A percentile compares a stretch with the other conserved stretches of the same genome.
These are phyloP conservation scores for Stichopus chloronotus DNA, from an alignment of 35 echinoderm and acorn worm species.

Conservation along the genomic window DNA sequence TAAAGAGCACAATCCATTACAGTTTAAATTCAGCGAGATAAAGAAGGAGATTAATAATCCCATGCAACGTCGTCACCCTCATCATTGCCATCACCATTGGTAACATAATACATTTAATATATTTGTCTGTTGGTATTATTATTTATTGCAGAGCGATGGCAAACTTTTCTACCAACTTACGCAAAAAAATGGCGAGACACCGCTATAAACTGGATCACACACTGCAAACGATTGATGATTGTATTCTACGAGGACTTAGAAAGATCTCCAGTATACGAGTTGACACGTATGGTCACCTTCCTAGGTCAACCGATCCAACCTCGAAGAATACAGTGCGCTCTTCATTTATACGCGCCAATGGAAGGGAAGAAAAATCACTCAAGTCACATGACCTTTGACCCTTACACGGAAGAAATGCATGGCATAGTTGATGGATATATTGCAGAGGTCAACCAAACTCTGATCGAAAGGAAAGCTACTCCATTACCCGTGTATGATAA, in stretches of 20 bases:
- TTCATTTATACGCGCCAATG: background rate
- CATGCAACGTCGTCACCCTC: too few species aligned
- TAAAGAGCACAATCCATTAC: too few species aligned
- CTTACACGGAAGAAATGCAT: constrained; percentile 24
- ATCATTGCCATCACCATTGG: too few species aligned
- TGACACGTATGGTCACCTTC: constrained; percentile 24
- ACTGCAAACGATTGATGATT: constrained; percentile 33
- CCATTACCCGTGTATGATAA: constrained; percentile 28
- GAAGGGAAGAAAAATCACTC: background rate
- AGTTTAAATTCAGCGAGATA: too few species aligned
- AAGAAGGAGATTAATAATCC: too few species aligned
- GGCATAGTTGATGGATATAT: constrained; percentile 36
- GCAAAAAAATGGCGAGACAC: constrained; percentile 17
- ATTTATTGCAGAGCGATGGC: background rate
- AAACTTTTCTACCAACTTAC: constrained; percentile 21
- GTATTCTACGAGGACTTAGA: constrained; percentile 52
- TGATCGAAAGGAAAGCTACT: background rate
- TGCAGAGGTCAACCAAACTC: constrained; percentile 17
- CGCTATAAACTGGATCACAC: constrained; percentile 29
- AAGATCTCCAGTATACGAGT: background rate
- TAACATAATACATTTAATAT: too few species aligned
- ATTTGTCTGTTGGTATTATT: too few species aligned
- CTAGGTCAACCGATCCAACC: constrained; percentile 31
- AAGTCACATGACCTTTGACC: constrained; percentile 39
- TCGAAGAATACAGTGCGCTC: constrained; percentile 31